Evolutionary conservation across 2,113 vertebrate genomes (phyloP).

Genomic region (Bos javanicus): DNA sequence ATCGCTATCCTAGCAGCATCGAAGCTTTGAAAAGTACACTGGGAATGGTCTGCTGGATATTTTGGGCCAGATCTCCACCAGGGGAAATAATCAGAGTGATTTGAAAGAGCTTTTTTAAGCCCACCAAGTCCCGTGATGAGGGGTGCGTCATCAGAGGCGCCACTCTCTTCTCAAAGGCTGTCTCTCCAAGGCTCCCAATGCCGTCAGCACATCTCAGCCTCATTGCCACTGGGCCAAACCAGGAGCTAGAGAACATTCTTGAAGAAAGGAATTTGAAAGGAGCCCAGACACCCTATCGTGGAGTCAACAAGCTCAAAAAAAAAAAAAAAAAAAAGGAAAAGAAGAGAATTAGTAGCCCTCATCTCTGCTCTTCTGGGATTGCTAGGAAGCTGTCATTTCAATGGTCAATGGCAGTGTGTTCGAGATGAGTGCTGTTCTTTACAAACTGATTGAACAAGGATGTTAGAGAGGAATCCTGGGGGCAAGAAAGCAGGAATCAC

Average conservation of each 20-base stretch:
- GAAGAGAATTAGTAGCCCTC: not conserved
- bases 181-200: not conserved
- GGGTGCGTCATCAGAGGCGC: not conserved
- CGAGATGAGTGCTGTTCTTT: not conserved
- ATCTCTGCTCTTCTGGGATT: not conserved
- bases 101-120: conserved; percentile 44
- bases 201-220: not conserved
- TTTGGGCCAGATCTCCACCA: conserved; percentile 34
- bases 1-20: not conserved
- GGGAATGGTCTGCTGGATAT: conserved; percentile 50
- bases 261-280: not conserved
- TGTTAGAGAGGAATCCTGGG: not conserved
- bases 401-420: not conserved
- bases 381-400: not conserved
- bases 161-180: not conserved
- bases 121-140: not conserved
- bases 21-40: not conserved
- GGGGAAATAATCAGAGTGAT: conserved; percentile 60
- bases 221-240: not conserved
- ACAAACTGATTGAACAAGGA: not conserved
- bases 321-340: not conserved
- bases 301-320: not conserved
- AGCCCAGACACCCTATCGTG: not conserved
- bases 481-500: not conserved
- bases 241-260: not conserved